phyloP scores from a whole-genome alignment of 30 jellyfish, hydroid and myxozoan species.

The Pelagia noctiluca region DNA sequence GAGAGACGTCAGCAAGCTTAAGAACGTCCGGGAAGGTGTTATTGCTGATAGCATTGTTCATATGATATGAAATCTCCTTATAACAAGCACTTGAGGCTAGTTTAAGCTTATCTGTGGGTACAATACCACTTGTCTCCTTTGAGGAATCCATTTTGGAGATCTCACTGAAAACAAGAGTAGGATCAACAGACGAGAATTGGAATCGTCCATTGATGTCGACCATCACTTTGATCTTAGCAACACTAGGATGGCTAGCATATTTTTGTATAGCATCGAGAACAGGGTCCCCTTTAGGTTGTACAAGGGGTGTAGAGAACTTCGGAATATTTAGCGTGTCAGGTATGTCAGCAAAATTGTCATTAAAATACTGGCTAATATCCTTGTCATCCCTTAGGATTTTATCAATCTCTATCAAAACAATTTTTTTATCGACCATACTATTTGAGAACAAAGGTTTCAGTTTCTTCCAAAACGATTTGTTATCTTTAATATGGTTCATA shows the following conservation, averaged over 20 bases:
- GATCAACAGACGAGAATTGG: conserved; percentile 11
- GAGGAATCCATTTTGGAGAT: conserved; percentile 15
- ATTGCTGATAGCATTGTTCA: conserved; percentile 5
- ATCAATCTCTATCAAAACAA: neutral
- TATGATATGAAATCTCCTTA: conserved; percentile 11
- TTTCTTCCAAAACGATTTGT: conserved; percentile 2
- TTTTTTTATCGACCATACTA: neutral
- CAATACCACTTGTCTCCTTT: conserved; percentile 9
- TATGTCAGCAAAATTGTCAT: neutral
- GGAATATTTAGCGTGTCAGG: conserved; percentile 22
- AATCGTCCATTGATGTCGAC: neutral
- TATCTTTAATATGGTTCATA: neutral
- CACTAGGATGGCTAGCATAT: neutral
- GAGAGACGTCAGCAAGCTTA: conserved; percentile 13
- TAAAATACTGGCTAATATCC: neutral
- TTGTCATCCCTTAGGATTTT: neutral
- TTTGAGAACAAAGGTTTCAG: conserved; percentile 1
- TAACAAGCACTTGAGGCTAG: conserved; percentile 32
- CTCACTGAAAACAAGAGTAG: conserved; percentile 19
- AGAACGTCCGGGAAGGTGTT: neutral
- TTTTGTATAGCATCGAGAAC: conserved; percentile 42
- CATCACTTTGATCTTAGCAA: neutral
- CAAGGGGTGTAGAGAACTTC: neutral
- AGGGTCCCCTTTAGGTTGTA: neutral
- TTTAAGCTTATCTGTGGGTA: conserved; percentile 17